These are phyloP conservation scores for Syngnathus acus DNA, from an alignment of 2,797 vertebrate species.

Conservation along the genomic window DNA sequence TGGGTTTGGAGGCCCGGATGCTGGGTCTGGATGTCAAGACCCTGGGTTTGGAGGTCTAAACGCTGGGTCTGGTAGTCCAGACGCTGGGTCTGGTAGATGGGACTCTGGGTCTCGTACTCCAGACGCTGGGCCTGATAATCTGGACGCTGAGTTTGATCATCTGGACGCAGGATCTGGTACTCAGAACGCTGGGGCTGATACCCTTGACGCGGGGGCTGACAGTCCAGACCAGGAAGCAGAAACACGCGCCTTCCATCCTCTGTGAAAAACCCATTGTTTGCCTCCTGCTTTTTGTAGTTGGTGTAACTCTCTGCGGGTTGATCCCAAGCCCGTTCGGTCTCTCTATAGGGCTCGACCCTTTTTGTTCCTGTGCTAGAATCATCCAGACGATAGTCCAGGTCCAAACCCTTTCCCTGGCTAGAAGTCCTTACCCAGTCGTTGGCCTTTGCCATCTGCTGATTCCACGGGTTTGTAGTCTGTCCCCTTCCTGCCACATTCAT, in stretches of 20 bases:
- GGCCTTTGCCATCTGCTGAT: not conserved
- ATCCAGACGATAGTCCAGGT: constrained; percentile 17
- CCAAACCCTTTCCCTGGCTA: constrained; percentile 7
- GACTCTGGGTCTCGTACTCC: constrained; percentile 8
- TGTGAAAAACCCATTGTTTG: not conserved
- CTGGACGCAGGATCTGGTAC: constrained; percentile 8
- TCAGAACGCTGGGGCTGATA: not conserved
- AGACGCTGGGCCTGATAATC: constrained; percentile 7
- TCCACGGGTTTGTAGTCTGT: not conserved
- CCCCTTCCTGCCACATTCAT: not conserved
- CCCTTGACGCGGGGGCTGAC: constrained; percentile 8
- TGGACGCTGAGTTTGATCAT: constrained; percentile 6
- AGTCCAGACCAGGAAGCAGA: constrained; percentile 8
- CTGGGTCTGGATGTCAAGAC: constrained; percentile 1
- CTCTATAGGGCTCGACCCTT: constrained; percentile 4
- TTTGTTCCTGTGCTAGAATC: constrained; percentile 16
- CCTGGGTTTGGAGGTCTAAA: constrained; percentile 5
- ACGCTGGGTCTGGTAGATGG: constrained; percentile 8
- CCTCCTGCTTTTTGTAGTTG: not conserved
- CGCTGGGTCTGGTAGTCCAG: constrained; percentile 7
- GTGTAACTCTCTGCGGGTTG: constrained; percentile 15
- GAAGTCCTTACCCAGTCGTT: not conserved
- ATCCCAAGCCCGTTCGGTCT: constrained; percentile 10
- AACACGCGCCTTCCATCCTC: constrained; percentile 47
- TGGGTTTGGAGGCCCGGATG: not conserved